Evolutionary conservation across 1,140 invertebrate genomes (phyloP).

Genomic region (Diprion similis): DNA sequence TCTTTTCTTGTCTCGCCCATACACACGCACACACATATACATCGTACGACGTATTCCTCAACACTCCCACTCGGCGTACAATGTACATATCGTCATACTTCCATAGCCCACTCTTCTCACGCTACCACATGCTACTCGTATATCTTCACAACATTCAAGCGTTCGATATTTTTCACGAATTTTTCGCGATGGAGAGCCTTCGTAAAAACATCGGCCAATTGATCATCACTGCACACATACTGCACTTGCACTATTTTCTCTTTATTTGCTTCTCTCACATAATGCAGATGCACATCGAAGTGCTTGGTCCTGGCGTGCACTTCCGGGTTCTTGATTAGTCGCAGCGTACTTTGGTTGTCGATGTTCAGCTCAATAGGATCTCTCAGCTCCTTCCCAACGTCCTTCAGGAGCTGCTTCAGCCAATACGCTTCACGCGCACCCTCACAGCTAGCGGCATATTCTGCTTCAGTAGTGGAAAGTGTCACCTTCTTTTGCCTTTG

Average conservation of each 20-base stretch:
- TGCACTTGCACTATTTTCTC: slow-evolving; percentile 17
- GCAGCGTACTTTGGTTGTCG: slow-evolving; percentile 20
- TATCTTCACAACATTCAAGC: slow-evolving; percentile 13
- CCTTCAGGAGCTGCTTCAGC: slow-evolving; percentile 21
- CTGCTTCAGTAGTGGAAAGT: slow-evolving; percentile 23
- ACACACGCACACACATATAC: too few relatives aligned
- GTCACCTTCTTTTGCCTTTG: slow-evolving; percentile 21
- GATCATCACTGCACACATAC: slow-evolving; percentile 17
- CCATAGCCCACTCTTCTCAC: not conserved
- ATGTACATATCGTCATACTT: slow-evolving; percentile 11
- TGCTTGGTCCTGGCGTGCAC: slow-evolving; percentile 23
- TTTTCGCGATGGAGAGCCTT: not conserved
- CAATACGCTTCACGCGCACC: slow-evolving; percentile 31
- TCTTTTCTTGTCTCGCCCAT: too few relatives aligned
- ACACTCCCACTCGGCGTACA: slow-evolving; percentile 13
- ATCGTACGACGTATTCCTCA: too few relatives aligned
- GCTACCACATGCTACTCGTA: not conserved
- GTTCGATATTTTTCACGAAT: slow-evolving; percentile 22
- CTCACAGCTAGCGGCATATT: slow-evolving; percentile 20
- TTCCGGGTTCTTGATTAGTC: slow-evolving; percentile 23
- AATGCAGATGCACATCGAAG: slow-evolving; percentile 24
- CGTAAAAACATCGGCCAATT: slow-evolving; percentile 19
- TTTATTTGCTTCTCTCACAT: slow-evolving; percentile 18
- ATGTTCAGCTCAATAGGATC: slow-evolving; percentile 13
- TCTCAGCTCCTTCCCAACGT: slow-evolving; percentile 9